Percentiles rank a stretch among this genome's conserved stretches.
Conservation (phyloP, 2,797 vertebrate species). For the Tinamus major region DNA sequence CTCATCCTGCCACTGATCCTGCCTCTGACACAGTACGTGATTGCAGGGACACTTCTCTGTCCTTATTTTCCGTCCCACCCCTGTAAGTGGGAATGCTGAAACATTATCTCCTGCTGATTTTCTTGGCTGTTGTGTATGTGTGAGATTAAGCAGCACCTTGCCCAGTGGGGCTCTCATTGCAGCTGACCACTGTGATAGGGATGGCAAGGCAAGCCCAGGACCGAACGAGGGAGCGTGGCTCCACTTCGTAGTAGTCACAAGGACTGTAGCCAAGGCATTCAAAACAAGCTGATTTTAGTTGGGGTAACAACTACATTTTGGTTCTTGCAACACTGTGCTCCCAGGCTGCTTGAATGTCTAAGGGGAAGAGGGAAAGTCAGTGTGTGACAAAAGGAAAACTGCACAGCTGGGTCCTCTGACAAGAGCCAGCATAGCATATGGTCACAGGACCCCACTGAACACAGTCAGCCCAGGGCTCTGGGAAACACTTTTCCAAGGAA, state of each 20-base stretch:
- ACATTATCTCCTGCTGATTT: not conserved
- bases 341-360: not conserved
- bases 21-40: too few species aligned
- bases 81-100: not conserved
- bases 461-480: not conserved
- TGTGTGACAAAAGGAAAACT: not conserved
- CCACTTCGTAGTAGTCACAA: not conserved
- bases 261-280: not conserved
- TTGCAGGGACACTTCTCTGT: too few species aligned
- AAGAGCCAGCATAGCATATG: not conserved
- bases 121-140: not conserved
- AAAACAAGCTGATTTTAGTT: not conserved
- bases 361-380: not conserved
- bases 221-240: not conserved
- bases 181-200: not conserved
- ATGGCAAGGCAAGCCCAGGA: not conserved
- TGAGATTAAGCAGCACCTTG: not conserved
- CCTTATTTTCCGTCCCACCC: not conserved
- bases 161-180: fast-evolving
- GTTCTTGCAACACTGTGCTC: not conserved
- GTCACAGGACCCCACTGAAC: not conserved
- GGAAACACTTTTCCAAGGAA: constrained; percentile 10
- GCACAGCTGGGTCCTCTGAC: not conserved
- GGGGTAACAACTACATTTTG: fast-evolving
- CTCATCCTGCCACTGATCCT: not conserved